These are phyloP conservation scores for Ctenomys sociabilis DNA, from an alignment of 2,113 vertebrate species.

Conservation along the genomic window DNA sequence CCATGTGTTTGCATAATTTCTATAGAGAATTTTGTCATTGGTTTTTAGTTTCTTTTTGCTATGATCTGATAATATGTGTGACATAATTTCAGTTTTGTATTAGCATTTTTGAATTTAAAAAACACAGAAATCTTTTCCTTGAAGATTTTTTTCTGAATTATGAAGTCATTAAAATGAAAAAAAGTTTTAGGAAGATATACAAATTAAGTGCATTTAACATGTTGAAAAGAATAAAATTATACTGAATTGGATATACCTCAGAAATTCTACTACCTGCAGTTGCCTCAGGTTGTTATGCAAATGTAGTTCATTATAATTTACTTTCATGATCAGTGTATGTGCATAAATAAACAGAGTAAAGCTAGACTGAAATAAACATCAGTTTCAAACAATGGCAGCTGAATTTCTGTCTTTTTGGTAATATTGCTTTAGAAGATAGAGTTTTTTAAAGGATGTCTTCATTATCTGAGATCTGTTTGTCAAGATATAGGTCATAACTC, in stretches of 20 bases:
- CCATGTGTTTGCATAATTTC: neutral
- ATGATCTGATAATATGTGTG: neutral
- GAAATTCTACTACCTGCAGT: conserved; percentile 59
- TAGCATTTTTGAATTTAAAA: neutral
- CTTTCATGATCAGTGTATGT: conserved; percentile 17
- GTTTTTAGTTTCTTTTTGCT: neutral
- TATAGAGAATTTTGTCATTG: neutral
- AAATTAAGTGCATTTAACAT: conserved; percentile 73
- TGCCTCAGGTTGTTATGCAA: conserved; percentile 73
- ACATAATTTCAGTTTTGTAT: neutral
- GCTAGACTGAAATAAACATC: neutral
- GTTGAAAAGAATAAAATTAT: conserved; percentile 68
- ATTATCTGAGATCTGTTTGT: conserved; percentile 35
- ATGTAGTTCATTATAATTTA: conserved; percentile 71
- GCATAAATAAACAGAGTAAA: conserved; percentile 55
- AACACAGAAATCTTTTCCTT: neutral
- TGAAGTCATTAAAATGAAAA: conserved; percentile 47
- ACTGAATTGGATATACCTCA: conserved; percentile 62
- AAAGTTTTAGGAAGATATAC: conserved; percentile 64
- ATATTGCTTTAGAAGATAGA: conserved; percentile 21
- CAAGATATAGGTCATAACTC: conserved; percentile 36
- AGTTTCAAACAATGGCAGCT: conserved; percentile 24
- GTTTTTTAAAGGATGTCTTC: conserved; percentile 29
- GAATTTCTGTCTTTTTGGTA: conserved; percentile 18
- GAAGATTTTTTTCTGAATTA: conserved; percentile 51